These are phyloP conservation scores for Cacoxenus indagator DNA, from an alignment of 2,888 invertebrate genomes.

Conservation along the genomic window DNA sequence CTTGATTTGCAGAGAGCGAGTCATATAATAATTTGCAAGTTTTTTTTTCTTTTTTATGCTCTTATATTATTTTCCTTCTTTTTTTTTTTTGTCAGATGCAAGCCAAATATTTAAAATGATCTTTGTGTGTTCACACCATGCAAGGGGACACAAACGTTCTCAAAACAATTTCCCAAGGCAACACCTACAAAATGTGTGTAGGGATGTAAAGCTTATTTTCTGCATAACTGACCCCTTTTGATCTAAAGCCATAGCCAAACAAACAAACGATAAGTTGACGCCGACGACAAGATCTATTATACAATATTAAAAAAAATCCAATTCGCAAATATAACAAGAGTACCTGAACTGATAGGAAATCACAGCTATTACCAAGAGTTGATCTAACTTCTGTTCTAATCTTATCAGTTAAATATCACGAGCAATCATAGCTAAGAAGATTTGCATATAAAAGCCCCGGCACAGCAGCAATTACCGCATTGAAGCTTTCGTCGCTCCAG, in stretches of 20 bases:
- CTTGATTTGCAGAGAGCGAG: background rate
- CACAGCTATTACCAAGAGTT: background rate
- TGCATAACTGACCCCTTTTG: background rate
- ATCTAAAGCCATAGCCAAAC: background rate
- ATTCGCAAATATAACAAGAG: background rate
- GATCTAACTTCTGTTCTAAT: background rate
- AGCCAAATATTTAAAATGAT: background rate
- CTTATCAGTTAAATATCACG: conserved; percentile 8
- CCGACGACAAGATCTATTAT: background rate
- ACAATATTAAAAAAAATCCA: background rate
- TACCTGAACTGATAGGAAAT: background rate
- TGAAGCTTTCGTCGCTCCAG: background rate
- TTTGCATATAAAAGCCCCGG: background rate
- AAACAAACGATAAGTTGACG: background rate
- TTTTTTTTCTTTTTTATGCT: background rate
- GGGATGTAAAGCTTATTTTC: background rate
- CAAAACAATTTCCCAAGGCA: conserved; percentile 17
- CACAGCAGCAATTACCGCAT: background rate
- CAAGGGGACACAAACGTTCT: background rate
- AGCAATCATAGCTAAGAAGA: background rate
- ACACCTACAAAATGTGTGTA: conserved; percentile 3
- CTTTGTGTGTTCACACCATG: background rate
- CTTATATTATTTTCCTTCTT: background rate
- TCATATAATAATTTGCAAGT: background rate
- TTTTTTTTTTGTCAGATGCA: background rate